Conservation (phyloP, 2,797 vertebrate genomes). For the Gymnothorax reevesii region DNA sequence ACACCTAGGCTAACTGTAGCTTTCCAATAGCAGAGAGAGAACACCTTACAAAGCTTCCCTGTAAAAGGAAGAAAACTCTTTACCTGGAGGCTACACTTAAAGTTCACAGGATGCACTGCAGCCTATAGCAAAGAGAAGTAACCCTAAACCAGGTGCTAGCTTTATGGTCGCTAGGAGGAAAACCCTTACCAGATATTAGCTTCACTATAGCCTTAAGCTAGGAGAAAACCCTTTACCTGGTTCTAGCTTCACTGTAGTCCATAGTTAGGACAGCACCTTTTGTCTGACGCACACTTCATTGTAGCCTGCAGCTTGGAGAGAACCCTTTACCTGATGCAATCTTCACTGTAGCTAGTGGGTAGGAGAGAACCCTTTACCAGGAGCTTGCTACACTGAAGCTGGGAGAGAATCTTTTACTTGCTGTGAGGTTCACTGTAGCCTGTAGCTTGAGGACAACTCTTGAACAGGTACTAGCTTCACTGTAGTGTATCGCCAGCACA, state of each 20-base stretch:
- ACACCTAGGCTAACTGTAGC: background rate
- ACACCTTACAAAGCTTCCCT: background rate
- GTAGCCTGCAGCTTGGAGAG: background rate
- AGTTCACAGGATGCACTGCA: background rate
- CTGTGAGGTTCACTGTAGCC: background rate
- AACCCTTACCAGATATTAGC: background rate
- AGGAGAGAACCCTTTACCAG: background rate
- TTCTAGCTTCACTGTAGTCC: background rate
- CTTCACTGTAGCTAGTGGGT: background rate
- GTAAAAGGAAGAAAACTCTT: background rate
- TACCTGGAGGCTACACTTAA: background rate
- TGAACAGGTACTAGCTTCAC: background rate
- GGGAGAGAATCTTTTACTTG: background rate
- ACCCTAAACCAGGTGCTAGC: conserved; percentile 59
- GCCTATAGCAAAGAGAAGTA: background rate
- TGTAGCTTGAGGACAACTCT: background rate
- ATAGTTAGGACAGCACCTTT: background rate
- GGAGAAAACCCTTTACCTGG: background rate
- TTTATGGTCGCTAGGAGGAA: background rate
- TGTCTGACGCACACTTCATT: background rate
- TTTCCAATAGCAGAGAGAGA: background rate
- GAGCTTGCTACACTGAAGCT: background rate
- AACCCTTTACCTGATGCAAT: background rate
- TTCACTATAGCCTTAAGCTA: too few species aligned
- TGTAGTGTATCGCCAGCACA: background rate